Evolutionary conservation across 64 coral and sea anemone genomes (phyloP), one percentile per base, ranked within the genome.

Genomic region (Acropora tenuis): DNA sequence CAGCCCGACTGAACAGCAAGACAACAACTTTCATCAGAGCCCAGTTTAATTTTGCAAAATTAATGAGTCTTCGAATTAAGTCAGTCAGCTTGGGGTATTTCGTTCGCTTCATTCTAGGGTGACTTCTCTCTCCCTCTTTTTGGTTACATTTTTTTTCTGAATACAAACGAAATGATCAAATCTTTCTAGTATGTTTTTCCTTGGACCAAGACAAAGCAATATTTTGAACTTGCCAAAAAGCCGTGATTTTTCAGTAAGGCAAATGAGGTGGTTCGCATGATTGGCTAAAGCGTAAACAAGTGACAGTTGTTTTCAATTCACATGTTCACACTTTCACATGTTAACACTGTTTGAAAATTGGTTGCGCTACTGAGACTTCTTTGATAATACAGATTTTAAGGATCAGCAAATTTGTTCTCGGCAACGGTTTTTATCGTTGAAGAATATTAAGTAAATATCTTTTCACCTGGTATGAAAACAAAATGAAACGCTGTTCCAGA

Each of bases 251-350:
- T 30, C 30, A 30, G 30, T 30, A 30, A 46, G 43, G 43, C 30
- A 48, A 20, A 16, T 45, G 41, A n/a, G 50, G 72, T 50, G 82
- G 47, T 46, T 63, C 63, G 82, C 17, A 68, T 68, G 65, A 85
- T 44, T 85, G 60, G 45, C 68, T 7, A 71, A 49, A 49, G 18
- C 2, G 82, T 85, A 85, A 69, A 85, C 63, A 85, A 85, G 5
- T 8, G 19, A 2, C 61, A 6, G 16, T 71, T 85, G 41, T 18
- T 18, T 16, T 17, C 59, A 48, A 15, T 47, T 16, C 4, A 57
- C 53, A 69, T n/a, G 63, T 45, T 49, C 30, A 30, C 30, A 30
- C 30, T 30, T 30, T 30, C 30, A 30, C 30, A 30, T 30, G 30
- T 30, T 30, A 30, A 30, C 30, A 69, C 44, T 48, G 82, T 4